Conservation (phyloP, 2,888 invertebrate genomes). For the Hypomecis atomaria region DNA sequence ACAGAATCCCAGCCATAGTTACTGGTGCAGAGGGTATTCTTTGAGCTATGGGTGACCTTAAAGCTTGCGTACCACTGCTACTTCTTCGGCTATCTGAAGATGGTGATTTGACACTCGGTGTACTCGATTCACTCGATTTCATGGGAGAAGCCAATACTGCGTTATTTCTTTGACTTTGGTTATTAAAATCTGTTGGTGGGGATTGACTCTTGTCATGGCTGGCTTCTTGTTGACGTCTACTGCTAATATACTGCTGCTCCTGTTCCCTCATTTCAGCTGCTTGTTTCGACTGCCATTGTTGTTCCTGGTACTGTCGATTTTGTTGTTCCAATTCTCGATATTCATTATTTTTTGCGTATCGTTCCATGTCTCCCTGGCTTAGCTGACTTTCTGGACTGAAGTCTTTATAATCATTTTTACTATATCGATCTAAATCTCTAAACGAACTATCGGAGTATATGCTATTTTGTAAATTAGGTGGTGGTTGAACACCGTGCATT, state of each 20-base stretch:
- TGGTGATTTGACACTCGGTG: slow-evolving; percentile 79
- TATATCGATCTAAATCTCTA: slow-evolving; percentile 77
- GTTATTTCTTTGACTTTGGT: slow-evolving; percentile 64
- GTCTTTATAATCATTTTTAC: slow-evolving; percentile 58
- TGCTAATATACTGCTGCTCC: slow-evolving; percentile 57
- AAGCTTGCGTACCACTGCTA: slow-evolving; percentile 84
- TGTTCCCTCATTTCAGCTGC: slow-evolving; percentile 66
- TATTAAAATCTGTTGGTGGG: slow-evolving; percentile 67
- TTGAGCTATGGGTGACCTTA: slow-evolving; percentile 93
- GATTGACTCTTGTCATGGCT: slow-evolving; percentile 69
- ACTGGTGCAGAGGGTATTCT: slow-evolving; percentile 93
- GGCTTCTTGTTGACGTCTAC: slow-evolving; percentile 63
- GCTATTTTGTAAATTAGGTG: slow-evolving; percentile 79
- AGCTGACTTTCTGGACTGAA: slow-evolving; percentile 73
- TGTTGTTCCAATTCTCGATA: slow-evolving; percentile 72
- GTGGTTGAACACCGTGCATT: slow-evolving; percentile 82
- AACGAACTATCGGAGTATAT: slow-evolving; percentile 79
- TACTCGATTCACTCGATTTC: slow-evolving; percentile 79
- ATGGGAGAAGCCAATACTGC: slow-evolving; percentile 69
- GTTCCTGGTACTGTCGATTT: slow-evolving; percentile 68
- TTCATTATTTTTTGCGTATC: slow-evolving; percentile 72
- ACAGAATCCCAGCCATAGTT: slow-evolving; percentile 94
- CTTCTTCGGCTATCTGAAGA: slow-evolving; percentile 80
- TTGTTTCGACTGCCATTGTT: slow-evolving; percentile 74
- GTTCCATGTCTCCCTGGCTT: slow-evolving; percentile 64